phyloP scores from a whole-genome alignment of 2,888 invertebrate genomes.

The Eulithis testata region DNA sequence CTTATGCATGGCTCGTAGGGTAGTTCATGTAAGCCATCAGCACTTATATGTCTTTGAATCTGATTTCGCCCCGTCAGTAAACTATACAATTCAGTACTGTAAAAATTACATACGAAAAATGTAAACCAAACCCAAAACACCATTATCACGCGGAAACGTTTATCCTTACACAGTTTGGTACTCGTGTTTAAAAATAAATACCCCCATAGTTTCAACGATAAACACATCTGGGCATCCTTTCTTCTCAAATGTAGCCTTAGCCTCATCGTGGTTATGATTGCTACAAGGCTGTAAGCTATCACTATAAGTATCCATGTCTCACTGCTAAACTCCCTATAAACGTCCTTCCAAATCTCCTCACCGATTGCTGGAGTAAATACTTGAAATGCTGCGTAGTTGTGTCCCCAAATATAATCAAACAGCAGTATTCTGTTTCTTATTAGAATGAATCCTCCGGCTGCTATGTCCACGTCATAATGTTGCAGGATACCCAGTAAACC shows the following conservation, averaged over 20 bases:
- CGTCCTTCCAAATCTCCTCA: constrained; percentile 56
- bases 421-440: constrained; percentile 57
- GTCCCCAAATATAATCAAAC: constrained; percentile 64
- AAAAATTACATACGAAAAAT: constrained; percentile 64
- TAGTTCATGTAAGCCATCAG: constrained; percentile 46
- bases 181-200: constrained; percentile 58
- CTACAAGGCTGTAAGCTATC: constrained; percentile 45
- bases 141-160: constrained; percentile 51
- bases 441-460: constrained; percentile 57
- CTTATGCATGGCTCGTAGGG: constrained; percentile 60
- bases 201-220: constrained; percentile 57
- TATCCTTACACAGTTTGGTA: constrained; percentile 47
- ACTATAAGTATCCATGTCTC: constrained; percentile 58
- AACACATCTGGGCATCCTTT: constrained; percentile 39
- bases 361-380: constrained; percentile 53
- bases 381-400: constrained; percentile 51
- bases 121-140: constrained; percentile 66
- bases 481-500: constrained; percentile 56
- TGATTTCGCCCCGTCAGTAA: constrained; percentile 56
- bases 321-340: constrained; percentile 56
- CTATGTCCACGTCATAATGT: constrained; percentile 53
- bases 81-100: constrained; percentile 62
- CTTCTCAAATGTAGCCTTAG: constrained; percentile 38
- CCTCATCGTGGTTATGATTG: constrained; percentile 40
- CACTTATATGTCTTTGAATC: constrained; percentile 43